Conservation (phyloP, 2,113 vertebrate species). For the Muscicapa adusta region DNA sequence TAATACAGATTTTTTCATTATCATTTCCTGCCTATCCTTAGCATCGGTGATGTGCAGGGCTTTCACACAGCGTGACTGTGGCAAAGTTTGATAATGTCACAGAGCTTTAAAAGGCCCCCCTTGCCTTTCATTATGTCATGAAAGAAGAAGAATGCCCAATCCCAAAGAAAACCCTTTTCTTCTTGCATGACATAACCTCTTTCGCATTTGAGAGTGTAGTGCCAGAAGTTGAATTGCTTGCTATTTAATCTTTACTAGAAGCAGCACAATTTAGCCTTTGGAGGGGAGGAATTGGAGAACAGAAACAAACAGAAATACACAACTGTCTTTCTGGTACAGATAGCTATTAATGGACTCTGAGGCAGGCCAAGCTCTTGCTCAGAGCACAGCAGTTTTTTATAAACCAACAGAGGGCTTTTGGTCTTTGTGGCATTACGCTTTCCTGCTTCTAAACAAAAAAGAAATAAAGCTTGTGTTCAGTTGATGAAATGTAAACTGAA, state of each 20-base stretch:
- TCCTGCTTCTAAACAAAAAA: conserved; percentile 47
- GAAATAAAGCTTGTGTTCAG: conserved; percentile 47
- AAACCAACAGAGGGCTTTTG: conserved; percentile 58
- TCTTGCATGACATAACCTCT: conserved; percentile 40
- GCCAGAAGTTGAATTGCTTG: conserved; percentile 50
- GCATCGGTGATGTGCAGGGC: not conserved
- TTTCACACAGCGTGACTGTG: not conserved
- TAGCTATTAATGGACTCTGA: conserved; percentile 23
- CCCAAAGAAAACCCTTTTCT: conserved; percentile 40
- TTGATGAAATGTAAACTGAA: conserved; percentile 43
- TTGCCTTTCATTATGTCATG: not conserved
- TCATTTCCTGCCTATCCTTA: not conserved
- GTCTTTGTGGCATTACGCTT: conserved; percentile 22
- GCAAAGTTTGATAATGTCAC: not conserved
- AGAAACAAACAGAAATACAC: conserved; percentile 58
- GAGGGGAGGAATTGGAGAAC: conserved; percentile 41
- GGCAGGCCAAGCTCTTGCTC: conserved; percentile 30
- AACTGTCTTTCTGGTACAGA: conserved; percentile 53
- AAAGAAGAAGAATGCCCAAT: not conserved
- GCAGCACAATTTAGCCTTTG: conserved; percentile 55
- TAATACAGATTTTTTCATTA: not conserved
- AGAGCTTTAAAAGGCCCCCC: not conserved
- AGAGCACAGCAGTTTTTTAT: conserved; percentile 39
- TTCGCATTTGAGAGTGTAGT: not conserved
- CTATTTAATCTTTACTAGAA: conserved; percentile 49